A percentile compares a stretch with the other conserved stretches of the same genome.
phyloP scores from a whole-genome alignment of 2,113 vertebrate genomes.

The Myxocyprinus asiaticus region DNA sequence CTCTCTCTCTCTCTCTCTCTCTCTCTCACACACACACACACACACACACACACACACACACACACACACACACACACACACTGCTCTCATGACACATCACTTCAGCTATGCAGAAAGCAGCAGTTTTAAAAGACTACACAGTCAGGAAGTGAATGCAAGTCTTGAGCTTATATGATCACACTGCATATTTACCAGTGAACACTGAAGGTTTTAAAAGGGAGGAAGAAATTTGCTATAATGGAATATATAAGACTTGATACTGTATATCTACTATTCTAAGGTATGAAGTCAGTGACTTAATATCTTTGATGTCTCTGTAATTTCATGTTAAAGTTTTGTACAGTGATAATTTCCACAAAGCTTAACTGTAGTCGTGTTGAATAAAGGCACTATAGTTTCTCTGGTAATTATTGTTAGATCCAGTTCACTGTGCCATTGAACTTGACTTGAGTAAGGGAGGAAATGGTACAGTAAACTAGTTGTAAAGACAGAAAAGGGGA shows the following conservation, averaged over 20 bases:
- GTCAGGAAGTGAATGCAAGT: conserved; percentile 2
- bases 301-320: background rate
- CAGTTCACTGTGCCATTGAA: background rate
- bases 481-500: too few species aligned
- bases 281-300: background rate
- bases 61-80: background rate
- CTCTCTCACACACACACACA: background rate
- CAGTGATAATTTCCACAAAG: background rate
- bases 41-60: too few species aligned
- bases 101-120: conserved; percentile 34
- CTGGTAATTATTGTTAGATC: background rate
- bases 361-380: background rate
- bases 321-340: background rate
- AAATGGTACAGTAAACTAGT: too few species aligned
- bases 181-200: background rate
- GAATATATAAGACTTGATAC: too few species aligned
- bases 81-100: conserved; percentile 29
- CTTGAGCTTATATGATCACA: conserved; percentile 6
- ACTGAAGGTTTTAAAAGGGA: background rate
- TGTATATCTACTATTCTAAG: background rate
- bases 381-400: background rate
- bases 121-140: conserved; percentile 20
- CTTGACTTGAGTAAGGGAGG: background rate
- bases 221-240: too few species aligned
- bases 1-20: conserved; percentile 5